Conservation (phyloP, 1,140 invertebrate genomes). For the Charaxes varanes region DNA sequence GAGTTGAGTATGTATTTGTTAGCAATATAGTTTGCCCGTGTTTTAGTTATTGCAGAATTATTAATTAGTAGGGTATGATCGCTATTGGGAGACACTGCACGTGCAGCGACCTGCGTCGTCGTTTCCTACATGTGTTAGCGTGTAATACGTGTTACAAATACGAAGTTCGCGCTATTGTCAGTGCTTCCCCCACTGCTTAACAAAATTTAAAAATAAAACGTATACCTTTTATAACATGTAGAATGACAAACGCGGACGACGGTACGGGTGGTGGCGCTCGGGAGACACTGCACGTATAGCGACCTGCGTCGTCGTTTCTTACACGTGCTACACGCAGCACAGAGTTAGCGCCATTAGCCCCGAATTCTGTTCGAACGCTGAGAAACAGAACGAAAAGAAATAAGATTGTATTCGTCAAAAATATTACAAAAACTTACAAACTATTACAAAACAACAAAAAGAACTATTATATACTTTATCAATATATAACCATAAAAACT, state of each 20-base stretch:
- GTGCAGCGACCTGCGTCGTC: constrained; percentile 58
- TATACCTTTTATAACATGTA: constrained; percentile 60
- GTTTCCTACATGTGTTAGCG: constrained; percentile 48
- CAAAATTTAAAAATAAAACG: constrained; percentile 1
- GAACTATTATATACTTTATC: too few relatives aligned
- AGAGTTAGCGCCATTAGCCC: constrained; percentile 54
- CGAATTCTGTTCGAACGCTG: constrained; percentile 64
- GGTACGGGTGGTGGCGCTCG: constrained; percentile 42
- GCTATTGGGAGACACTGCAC: constrained; percentile 46
- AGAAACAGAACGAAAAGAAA: too few relatives aligned
- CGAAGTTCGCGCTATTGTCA: neutral
- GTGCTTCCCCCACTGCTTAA: neutral
- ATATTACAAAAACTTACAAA: too few relatives aligned
- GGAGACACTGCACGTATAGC: constrained; percentile 52
- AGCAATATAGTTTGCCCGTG: too few relatives aligned
- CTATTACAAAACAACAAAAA: too few relatives aligned
- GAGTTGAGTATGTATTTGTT: too few relatives aligned
- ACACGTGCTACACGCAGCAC: constrained; percentile 61
- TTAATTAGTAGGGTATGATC: constrained; percentile 13
- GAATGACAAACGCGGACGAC: constrained; percentile 44
- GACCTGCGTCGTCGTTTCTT: constrained; percentile 51
- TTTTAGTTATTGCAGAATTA: too few relatives aligned
- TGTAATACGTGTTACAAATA: neutral
- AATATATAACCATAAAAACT: too few relatives aligned
- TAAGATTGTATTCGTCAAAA: too few relatives aligned